A percentile compares a stretch with the other conserved stretches of the same genome.
Evolutionary conservation across 2,113 vertebrate genomes (phyloP).

Genomic region (Tinamus guttatus): DNA sequence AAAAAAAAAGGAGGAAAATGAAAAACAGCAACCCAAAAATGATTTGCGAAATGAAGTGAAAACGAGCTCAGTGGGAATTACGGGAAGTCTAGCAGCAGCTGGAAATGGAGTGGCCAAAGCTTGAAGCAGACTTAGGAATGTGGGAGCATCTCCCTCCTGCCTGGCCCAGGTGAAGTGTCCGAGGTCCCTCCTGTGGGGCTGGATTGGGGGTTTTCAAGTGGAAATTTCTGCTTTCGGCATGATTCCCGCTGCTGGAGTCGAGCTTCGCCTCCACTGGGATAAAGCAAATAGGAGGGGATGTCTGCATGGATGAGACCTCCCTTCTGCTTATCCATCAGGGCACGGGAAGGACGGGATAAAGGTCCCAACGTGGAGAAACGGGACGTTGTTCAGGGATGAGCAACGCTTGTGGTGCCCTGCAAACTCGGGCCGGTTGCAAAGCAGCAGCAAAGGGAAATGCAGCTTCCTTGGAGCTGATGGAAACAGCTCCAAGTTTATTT

Average conservation of each 20-base stretch:
- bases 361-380: rapidly evolving
- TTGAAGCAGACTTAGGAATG: neutral
- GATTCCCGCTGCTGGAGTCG: rapidly evolving
- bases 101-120: conserved; percentile 19
- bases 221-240: rapidly evolving
- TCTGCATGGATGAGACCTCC: neutral
- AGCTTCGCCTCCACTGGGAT: rapidly evolving
- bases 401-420: rapidly evolving
- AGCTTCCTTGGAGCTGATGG: neutral
- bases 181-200: neutral
- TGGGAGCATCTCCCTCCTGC: conserved; percentile 1
- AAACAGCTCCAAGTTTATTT: neutral
- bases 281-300: neutral
- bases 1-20: conserved; percentile 17
- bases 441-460: neutral
- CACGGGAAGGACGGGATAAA: too few species aligned
- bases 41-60: conserved; percentile 45
- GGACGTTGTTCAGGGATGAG: rapidly evolving
- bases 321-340: rapidly evolving
- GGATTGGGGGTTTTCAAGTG: rapidly evolving
- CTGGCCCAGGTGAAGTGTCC: neutral
- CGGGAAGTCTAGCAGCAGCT: neutral
- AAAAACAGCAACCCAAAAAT: conserved; percentile 26
- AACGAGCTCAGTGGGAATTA: conserved; percentile 52
- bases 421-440: neutral